Base-by-base conservation (phyloP, 2,113 vertebrate genomes). In the Platycercus adscitus region DNA sequence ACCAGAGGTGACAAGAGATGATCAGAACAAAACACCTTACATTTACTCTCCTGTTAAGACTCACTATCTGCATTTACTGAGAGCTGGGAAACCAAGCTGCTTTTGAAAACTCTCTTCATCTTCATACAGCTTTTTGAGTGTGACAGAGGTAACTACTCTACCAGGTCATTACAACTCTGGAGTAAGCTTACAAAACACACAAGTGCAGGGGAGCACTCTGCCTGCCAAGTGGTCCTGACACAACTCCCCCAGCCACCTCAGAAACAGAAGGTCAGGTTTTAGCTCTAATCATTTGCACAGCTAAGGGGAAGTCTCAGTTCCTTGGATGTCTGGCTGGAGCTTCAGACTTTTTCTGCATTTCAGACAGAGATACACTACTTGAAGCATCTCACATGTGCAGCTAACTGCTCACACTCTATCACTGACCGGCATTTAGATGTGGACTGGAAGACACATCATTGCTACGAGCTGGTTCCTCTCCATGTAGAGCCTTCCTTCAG, bases 121-220 rank as follows among this genome's bases (percentile, higher is more conserved):
- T 70, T 15, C 43, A 46, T 37, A 14, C 60, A 35, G 4, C 2
- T 69, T 81, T 72, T 50, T 76, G 72, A 6, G 23, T 15, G 58
- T 56, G 72, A 58, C 58, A 89, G 79, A 72, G 21, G 66, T 70
- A 96, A 95, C 61, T 91, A 3, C 88, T 94, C 91, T 78, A 70
- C n/a, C 91, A 94, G 90, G 60, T 56, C 82, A 66, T 50, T 19
- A 21, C 83, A 80, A 1, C 35, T 37, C 6, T 0, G 20, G 83
- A 50, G 70, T 2, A 90, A 75, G 50, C 43, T 86, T 20, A 68
- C 88, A 88, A 69, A 91, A 86, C 91, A 84, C 3, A 39, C 21
- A 39, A 89, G 28, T 3, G 56, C 93, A 92, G 65, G 84, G 82
- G 49, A 61, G 83, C 76, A 46, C 75, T 66, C 0, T 60, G 82